Base-by-base conservation (phyloP, 2,888 invertebrate genomes). In the Eupithecia vulgata region DNA sequence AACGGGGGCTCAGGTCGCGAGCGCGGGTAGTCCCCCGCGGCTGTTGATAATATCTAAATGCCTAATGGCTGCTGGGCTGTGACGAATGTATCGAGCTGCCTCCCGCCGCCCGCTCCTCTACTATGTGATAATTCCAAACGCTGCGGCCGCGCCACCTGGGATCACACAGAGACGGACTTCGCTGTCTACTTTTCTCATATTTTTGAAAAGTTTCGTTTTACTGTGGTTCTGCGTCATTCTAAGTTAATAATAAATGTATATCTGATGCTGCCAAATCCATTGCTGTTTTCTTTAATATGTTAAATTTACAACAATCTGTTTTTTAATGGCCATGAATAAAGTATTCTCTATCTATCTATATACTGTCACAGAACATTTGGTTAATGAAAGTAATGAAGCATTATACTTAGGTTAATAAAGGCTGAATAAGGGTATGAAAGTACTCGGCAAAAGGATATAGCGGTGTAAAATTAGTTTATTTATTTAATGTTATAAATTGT, bases 41-140 rank as follows among this genome's bases (percentile, higher is more conserved):
- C 89, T 84, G 87, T 88, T 91, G 94, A 94, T 94, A 93, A 94
- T 94, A 95, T 94, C 95, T 94, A 95, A 95, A 95, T 94, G 93
- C 94, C 95, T 95, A 94, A 94, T 94, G 94, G 95, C 94, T 95
- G 94, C 93, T 94, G 95, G 93, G 94, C 92, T 93, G 94, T 94
- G 94, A 94, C 93, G 93, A 94, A 93, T 94, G 94, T 93, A 93
- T 93, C 91, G 91, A 88, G 90, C 87, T 85, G 82, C 81, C 80
- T 73, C 82, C 83, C 82, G 81, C 79, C 87, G 81, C 86, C 87
- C 89, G 87, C 87, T 89, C 88, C 92, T 91, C 93, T 93, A 94
- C 94, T 94, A 93, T 94, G 94, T 94, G 94, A 94, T 94, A 93
- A 94, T 94, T 93, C 94, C 94, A 93, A 94, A 94, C 94, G 94